Base-by-base conservation (phyloP, 1,140 invertebrate genomes). In the Eurosta solidaginis region DNA sequence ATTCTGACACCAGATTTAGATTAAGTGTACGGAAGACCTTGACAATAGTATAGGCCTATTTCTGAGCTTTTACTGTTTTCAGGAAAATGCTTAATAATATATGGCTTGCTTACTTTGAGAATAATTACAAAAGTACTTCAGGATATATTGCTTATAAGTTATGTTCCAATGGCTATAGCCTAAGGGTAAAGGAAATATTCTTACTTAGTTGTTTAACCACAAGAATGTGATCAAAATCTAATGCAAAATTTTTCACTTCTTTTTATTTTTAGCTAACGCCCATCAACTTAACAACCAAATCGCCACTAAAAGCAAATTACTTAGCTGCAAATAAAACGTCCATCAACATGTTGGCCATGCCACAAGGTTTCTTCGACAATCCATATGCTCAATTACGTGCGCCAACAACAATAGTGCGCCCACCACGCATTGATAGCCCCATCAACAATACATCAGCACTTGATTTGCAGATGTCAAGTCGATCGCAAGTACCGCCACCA, bases 341-440 rank as follows among this genome's bases (percentile, higher is more conserved):
- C n/a, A 17, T 73, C 78, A 82, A 81, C 74, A 87, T 87, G 85
- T 82, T 86, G 63, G 83, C 85, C 29, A 86, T 85, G 80, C 76
- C 78, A 42, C 84, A 85, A 78, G 84, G 87, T 81, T 87, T 87
- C 78, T 87, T 87, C 74, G 84, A 83, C 77, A 84, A 87, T 82
- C 85, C 85, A 27, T 87, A 87, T 78, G 85, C 85, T 40, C 81
- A 85, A 3, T 85, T 87, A 44, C 85, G 85, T 49, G 85, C 85
- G 25, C 85, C 85, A 42, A 83, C 85, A 45, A 82, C 84, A 29
- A 82, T 83, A 76, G 45, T 87, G 82, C 80, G 85, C 47, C 85
- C 85, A 3, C 84, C 83, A 0, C 33, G n/a, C 17, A 20, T 14
- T 7, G 83, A 83, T 27, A 86, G 84, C 7, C 85, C 85, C 17